Evolutionary conservation across 2,888 invertebrate species (phyloP), one percentile per base, ranked within the genome.

Genomic region (Pterobdella sp.): DNA sequence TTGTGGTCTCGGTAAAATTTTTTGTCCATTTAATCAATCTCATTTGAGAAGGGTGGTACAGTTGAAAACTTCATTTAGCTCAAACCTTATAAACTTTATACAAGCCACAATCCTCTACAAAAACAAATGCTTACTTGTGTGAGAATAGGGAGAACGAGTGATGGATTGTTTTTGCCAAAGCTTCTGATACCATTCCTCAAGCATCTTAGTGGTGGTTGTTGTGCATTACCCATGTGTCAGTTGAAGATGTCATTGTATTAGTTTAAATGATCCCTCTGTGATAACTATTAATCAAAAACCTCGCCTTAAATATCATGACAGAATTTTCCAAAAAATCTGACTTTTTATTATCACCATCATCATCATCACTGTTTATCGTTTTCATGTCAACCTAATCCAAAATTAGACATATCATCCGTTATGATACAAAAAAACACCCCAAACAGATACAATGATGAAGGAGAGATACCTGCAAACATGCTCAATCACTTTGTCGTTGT

Each of bases 121-220:
- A 22, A 22, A 42, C 10, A 42, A 42, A 42, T 42, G 42, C 10
- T 14, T 32, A 71, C 71, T 63, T 60, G 60, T n/a, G 71, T 63
- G 34, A 63, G 31, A 7, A 71, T 71, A 35, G 71, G 71, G 2
- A 71, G 56, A 31, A 71, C 36, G 52, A 71, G 71, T 18, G 71
- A 35, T 0, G 63, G 1, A 37, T 71, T 63, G 63, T 71, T 63
- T 10, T 60, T 56, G 42, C 71, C 71, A 18, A 63, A 71, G 37
- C 52, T 71, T 32, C 71, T 71, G 32, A 71, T 60, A 1, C 63
- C 71, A 36, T 71, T 71, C 31, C 71, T 71, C 63, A 71, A 60
- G 37, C 71, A 71, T 1, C 71, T 65, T 29, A 7, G 65, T 29
- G 35, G 49, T 42, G 7, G 49, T 42, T n/a, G n/a, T n/a, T n/a